Base-by-base conservation (phyloP, 2,888 invertebrate species). In the Camptogramma bilineatum region DNA sequence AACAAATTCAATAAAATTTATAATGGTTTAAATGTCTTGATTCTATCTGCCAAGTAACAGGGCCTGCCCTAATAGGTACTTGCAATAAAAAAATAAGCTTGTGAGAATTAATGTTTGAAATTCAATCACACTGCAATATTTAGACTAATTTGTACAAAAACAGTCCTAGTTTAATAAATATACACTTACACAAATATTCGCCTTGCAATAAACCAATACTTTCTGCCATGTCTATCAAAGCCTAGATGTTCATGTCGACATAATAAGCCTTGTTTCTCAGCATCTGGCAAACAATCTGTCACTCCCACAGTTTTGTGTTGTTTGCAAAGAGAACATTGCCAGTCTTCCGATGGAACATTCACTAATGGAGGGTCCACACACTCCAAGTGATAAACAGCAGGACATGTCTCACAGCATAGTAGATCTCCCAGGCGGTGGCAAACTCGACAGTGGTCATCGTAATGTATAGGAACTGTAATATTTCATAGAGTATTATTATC, bases 401-500 rank as follows among this genome's bases (percentile, higher is more conserved):
- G 98, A 82, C 99, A 99, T 2, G 98, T 98, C 91, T 99, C 99
- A 90, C 99, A 99, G 84, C 99, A 99, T 10, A 99, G 90, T 54
- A 99, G 93, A 86, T 99, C 99, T 24, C 99, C 99, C 62, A 98
- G 92, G 65, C 98, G 96, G 87, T 98, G 98, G 81, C 98, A 98
- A 24, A 97, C 96, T 70, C 98, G 94, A 81, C 98, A 98, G 85
- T 98, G 98, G 87, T 98, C 98, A 87, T 98, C 98, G 87, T 98
- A 98, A 83, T 96, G 96, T 89, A 97, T 97, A 76, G 97, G 97
- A 81, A 95, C 96, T 93, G 87, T 55, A 83, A 84, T 19, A 52
- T n/a, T 47, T 46, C 3, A 53, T 28, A 47, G 10, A 53, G 2
- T 19, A 7, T 24, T 16, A 46, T 10, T 34, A 0, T 13, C n/a